Evolutionary conservation across 2,113 vertebrate genomes (phyloP), one percentile per base, ranked within the genome.

Genomic region (Vulpes ferrilata): DNA sequence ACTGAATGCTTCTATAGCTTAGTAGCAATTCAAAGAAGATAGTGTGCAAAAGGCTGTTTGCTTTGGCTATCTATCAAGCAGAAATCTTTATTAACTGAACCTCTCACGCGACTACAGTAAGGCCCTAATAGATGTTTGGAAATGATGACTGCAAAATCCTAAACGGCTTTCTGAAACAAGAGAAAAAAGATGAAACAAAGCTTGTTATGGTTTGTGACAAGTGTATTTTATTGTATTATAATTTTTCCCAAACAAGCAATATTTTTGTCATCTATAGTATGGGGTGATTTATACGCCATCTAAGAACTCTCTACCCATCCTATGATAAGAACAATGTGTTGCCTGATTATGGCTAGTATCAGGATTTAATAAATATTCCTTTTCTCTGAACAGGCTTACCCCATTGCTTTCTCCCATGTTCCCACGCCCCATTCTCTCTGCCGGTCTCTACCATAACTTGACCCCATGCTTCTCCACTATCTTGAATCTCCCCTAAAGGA

Each of bases 211-310:
- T 88, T 84, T 38, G 73, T 38, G 96, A 95, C 86, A 83, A 62
- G 89, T 16, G 15, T 23, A 71, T 80, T 96, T 98, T 81, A 96
- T 38, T 69, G 59, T 51, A 57, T 84, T 62, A 74, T 78, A 32
- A 57, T 92, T 89, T 95, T 95, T 53, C 32, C 5, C 79, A 93
- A 95, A 73, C 71, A 84, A 65, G 93, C 64, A 32, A 35, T 93
- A 67, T 85, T 96, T 95, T 89, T 91, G 88, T 85, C 43, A 55
- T 76, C 89, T 55, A 10, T n/a, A 3, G 73, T 27, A 69, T 7
- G 53, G 12, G 74, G 35, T 92, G 81, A 94, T 57, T 92, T 86
- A 88, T 79, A 43, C 7, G 43, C 59, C 13, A 22, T 30, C 60
- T 53, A 88, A 53, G 81, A 85, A 93, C 92, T 80, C 76, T 20